phyloP scores from a whole-genome alignment of 1,140 invertebrate genomes.

The Drosophila nikananu region DNA sequence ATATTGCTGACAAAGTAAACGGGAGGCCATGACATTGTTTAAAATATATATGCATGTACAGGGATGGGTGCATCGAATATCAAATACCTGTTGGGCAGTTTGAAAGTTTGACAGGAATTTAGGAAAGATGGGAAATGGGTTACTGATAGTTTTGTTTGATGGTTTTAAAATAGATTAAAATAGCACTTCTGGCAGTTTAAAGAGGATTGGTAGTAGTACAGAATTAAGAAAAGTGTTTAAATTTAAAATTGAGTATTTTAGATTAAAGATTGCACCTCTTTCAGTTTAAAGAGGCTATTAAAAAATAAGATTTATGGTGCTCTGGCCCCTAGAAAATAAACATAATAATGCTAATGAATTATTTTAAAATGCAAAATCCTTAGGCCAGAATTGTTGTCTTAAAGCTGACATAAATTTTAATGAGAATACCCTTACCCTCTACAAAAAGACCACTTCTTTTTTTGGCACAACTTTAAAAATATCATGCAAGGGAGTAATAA shows the following conservation, averaged over 20 bases:
- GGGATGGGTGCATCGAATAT: conserved; percentile 1
- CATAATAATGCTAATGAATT: background rate
- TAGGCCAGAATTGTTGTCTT: background rate
- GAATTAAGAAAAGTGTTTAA: background rate
- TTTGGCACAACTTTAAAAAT: conserved; percentile 32
- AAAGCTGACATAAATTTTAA: background rate
- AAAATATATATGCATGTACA: background rate
- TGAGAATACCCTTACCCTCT: no score
- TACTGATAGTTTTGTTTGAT: background rate
- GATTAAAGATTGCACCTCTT: no score
- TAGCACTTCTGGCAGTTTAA: background rate
- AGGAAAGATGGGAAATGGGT: background rate
- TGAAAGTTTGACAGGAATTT: background rate
- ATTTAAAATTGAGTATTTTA: background rate
- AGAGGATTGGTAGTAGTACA: background rate
- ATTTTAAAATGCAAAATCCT: background rate
- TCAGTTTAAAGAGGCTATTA: background rate
- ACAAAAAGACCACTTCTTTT: background rate
- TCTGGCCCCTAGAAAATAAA: no score
- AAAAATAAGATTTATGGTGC: background rate
- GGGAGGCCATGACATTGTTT: conserved; percentile 2
- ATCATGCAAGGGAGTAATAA: conserved; percentile 56
- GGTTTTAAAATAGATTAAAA: background rate
- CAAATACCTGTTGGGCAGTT: conserved; percentile 9
- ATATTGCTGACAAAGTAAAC: conserved; percentile 50